A percentile compares a stretch with the other conserved stretches of the same genome.
Conservation (phyloP, 1,140 invertebrate species). For the Micrasema minimum region DNA sequence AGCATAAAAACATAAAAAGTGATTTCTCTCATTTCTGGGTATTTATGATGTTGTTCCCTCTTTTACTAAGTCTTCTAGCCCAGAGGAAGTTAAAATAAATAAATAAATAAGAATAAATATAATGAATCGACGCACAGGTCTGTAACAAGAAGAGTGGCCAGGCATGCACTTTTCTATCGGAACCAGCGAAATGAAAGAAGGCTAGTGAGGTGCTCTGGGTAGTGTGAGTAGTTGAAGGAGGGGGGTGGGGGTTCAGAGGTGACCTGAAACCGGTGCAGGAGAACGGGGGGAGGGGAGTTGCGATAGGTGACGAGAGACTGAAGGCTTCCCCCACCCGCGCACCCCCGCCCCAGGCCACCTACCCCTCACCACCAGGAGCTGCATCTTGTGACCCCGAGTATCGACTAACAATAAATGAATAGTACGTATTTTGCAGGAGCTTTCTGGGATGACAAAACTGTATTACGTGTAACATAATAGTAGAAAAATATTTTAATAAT, state of each 20-base stretch:
- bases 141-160: slow-evolving; percentile 31
- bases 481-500: no score
- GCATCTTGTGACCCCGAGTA: slow-evolving; percentile 43
- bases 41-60: no score
- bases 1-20: no score
- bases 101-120: no score
- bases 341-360: slow-evolving; percentile 37
- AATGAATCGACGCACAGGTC: slow-evolving; percentile 7
- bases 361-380: slow-evolving; percentile 39
- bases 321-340: slow-evolving; percentile 42
- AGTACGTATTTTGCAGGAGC: no score
- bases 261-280: slow-evolving; percentile 11
- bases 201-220: slow-evolving; percentile 7
- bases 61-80: no score
- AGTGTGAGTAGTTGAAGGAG: not conserved
- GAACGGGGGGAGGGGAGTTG: not conserved
- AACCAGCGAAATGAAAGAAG: slow-evolving; percentile 36
- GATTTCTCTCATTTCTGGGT: no score
- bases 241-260: slow-evolving; percentile 7
- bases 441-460: no score
- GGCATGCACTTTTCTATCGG: slow-evolving; percentile 49
- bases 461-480: no score
- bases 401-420: slow-evolving; percentile 51
- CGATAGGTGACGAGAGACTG: slow-evolving; percentile 50
- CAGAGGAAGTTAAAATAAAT: no score